Conservation (phyloP, 1,140 invertebrate genomes). For the Sweltsa coloradensis region DNA sequence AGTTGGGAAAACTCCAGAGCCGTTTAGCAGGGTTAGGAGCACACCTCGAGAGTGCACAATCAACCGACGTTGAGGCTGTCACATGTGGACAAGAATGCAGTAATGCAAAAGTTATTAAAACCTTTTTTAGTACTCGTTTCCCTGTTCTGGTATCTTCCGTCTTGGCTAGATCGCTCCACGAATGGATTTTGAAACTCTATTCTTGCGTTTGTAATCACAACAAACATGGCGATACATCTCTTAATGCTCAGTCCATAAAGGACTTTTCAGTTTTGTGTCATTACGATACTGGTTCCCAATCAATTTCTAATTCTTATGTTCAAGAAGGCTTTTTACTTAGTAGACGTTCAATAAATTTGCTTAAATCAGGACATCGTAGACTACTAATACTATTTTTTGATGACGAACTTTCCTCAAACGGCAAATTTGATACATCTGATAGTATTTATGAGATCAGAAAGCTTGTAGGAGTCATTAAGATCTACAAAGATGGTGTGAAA, state of each 20-base stretch:
- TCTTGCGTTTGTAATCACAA: too few relatives aligned
- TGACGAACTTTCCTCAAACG: neutral
- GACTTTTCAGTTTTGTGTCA: slow-evolving; percentile 2
- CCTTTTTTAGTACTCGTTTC: slow-evolving; percentile 1
- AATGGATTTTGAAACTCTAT: too few relatives aligned
- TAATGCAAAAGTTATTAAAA: neutral
- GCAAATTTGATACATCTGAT: slow-evolving; percentile 2
- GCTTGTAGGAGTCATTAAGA: neutral
- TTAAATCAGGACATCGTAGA: neutral
- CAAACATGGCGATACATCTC: neutral
- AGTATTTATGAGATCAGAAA: neutral
- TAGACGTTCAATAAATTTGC: neutral
- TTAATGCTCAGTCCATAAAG: too few relatives aligned
- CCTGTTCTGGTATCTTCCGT: neutral
- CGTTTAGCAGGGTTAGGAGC: neutral
- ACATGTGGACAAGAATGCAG: neutral
- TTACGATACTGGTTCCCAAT: neutral
- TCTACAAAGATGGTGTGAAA: neutral
- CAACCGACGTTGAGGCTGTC: neutral
- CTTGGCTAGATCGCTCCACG: neutral
- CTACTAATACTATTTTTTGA: neutral
- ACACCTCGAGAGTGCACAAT: too few relatives aligned
- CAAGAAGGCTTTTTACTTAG: neutral
- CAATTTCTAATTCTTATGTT: neutral
- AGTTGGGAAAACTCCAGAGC: neutral